Base-by-base conservation (phyloP, 1,140 invertebrate genomes). In the Cecropterus lyciades region DNA sequence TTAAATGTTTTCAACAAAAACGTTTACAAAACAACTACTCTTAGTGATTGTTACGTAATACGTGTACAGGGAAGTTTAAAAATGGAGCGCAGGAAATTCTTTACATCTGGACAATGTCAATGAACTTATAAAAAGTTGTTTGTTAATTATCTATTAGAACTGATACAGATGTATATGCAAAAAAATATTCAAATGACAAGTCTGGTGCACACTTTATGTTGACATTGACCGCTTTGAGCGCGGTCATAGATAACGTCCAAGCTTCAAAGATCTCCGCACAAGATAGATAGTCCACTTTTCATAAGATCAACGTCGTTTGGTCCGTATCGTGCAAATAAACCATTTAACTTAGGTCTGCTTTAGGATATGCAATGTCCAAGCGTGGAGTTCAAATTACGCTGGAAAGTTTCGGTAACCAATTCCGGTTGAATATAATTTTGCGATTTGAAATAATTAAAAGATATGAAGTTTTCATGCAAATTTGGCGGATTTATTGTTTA, bases 161-260 rank as follows among this genome's bases (percentile, higher is more conserved):
- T 65, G 70, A 75, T 74, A 77, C 70, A 48, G 51, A 67, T 63
- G 60, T 63, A 63, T 63, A 63, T 51, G 59, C 30, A 62, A 75
- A 84, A 79, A 80, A 85, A 77, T 79, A 77, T 75, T 77, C 73
- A 80, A 77, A 82, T 79, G 67, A 79, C 70, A 76, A 77, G 69
- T 73, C 69, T 75, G 70, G 65, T 70, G 72, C 80, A 78, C 69
- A 69, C 76, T 79, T 64, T 57, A 56, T 56, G 40, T 79, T 77
- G 73, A 77, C 77, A 85, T 80, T 80, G 75, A 82, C 74, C 71
- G 72, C 65, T 70, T 56, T 27, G 64, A 73, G 66, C 57, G 73
- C 67, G 68, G 75, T 69, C 73, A 72, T 67, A 73, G 67, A 75
- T 65, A 69, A 59, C 17, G 63, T 10, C 55, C 55, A 65, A 43